Conservation (phyloP, 2,797 vertebrate genomes). For the Onychomys arenicola region DNA sequence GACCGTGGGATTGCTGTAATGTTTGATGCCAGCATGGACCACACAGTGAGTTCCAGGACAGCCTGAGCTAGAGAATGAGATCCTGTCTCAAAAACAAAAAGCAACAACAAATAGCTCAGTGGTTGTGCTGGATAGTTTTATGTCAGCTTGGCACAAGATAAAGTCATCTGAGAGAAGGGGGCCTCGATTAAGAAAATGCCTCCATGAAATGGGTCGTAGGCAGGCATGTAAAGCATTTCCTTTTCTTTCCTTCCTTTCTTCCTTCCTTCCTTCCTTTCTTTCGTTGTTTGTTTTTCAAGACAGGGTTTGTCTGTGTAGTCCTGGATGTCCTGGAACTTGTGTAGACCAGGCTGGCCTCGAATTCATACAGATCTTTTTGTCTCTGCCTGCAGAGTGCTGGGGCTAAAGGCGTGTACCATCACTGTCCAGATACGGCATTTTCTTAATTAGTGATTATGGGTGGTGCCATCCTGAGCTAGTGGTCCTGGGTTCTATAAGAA, state of each 20-base stretch:
- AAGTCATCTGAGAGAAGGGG: neutral
- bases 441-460: neutral
- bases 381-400: neutral
- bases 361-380: neutral
- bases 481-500: neutral
- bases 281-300: neutral
- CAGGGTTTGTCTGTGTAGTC: neutral
- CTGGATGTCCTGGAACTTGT: neutral
- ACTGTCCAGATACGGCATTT: neutral
- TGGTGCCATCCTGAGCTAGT: neutral
- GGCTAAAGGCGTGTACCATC: neutral
- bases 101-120: neutral
- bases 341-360: neutral
- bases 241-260: neutral
- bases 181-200: neutral
- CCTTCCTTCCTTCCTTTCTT: no score
- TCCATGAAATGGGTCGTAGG: neutral
- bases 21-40: neutral
- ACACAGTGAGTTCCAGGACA: neutral
- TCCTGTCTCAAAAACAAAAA: neutral
- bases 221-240: neutral
- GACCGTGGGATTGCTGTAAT: neutral
- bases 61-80: neutral
- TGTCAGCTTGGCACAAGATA: neutral
- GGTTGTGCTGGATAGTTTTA: neutral